Evolutionary conservation across 2,888 invertebrate species (phyloP), one percentile per base, ranked within the genome.

Genomic region (Caenorhabditis auriculariae): DNA sequence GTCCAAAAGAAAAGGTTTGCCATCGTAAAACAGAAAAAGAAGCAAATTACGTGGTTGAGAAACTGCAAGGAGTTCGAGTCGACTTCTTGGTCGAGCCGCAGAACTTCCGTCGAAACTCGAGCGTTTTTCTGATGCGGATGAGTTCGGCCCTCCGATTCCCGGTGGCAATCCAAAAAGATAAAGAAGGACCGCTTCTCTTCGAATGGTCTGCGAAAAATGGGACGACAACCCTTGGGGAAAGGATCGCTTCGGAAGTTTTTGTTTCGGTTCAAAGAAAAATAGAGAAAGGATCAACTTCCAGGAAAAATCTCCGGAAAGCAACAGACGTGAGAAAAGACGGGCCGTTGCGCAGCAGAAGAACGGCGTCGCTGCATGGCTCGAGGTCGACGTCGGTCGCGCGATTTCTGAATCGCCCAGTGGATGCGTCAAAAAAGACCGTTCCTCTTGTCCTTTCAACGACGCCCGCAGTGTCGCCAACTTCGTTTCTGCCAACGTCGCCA

Each of bases 161-260:
- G 27, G 64, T 76, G 15, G 46, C 64, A 28, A 57, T 78, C n/a
- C 54, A 66, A 24, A 29, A 44, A 21, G 74, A 78, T 39, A 51
- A 51, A n/a, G 54, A 69, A 28, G 73, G 70, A 12, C 68, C 72
- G 46, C 69, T 72, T 64, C 66, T 76, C 15, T 80, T 75, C 55
- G 57, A 63, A 24, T 79, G 77, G 77, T 54, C 61, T 27, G 60
- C 59, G 12, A 47, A 41, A n/a, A 23, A 44, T 12, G 58, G n/a
- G n/a, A n/a, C n/a, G n/a, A n/a, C n/a, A n/a, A n/a, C n/a, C n/a
- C 28, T 29, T 0, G 42, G 49, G 15, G 46, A 41, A 0, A 32
- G 70, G 35, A 44, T 70, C 1, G 9, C 48, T 32, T 60, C 52
- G 52, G 53, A 64, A 50, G 52, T 59, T n/a, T n/a, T n/a, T n/a